A percentile compares a stretch with the other conserved stretches of the same genome.
phyloP scores from a whole-genome alignment of 2,888 invertebrate species.

The Cynaeus angustus region DNA sequence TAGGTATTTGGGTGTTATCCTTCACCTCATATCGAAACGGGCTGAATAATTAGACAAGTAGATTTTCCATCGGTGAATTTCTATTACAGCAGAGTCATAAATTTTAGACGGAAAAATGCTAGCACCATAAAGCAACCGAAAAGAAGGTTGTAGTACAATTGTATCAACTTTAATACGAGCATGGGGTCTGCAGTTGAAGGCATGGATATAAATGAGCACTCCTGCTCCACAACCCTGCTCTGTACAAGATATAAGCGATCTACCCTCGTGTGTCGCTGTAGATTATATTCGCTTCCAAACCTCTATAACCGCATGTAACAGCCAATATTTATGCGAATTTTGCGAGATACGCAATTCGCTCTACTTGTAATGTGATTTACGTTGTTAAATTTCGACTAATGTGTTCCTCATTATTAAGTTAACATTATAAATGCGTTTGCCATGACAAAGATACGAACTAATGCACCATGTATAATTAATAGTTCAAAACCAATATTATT shows the following conservation, averaged over 20 bases:
- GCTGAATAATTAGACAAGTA: slow-evolving; percentile 15
- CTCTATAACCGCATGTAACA: slow-evolving; percentile 55
- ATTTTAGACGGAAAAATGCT: not conserved
- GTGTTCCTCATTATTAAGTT: slow-evolving; percentile 62
- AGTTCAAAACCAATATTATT: slow-evolving; percentile 23
- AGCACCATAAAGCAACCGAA: slow-evolving; percentile 37
- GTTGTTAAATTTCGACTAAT: slow-evolving; percentile 64
- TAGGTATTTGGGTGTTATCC: slow-evolving; percentile 17
- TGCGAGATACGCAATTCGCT: slow-evolving; percentile 59
- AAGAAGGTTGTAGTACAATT: slow-evolving; percentile 58
- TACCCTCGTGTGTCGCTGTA: slow-evolving; percentile 50
- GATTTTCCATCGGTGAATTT: no score
- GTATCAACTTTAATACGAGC: slow-evolving; percentile 61
- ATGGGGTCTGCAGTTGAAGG: slow-evolving; percentile 61
- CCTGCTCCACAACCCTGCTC: slow-evolving; percentile 51
- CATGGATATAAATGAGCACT: slow-evolving; percentile 62
- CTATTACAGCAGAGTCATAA: no score
- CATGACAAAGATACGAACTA: slow-evolving; percentile 53
- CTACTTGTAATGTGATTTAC: slow-evolving; percentile 66
- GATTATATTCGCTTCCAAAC: slow-evolving; percentile 53
- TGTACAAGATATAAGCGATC: slow-evolving; percentile 58
- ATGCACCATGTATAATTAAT: slow-evolving; percentile 48
- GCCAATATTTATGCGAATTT: slow-evolving; percentile 63
- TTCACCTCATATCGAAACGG: slow-evolving; percentile 10
- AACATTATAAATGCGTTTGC: slow-evolving; percentile 55